Evolutionary conservation across 2,797 vertebrate species (phyloP), one percentile per base, ranked within the genome.

Genomic region (Syngnathus acus): DNA sequence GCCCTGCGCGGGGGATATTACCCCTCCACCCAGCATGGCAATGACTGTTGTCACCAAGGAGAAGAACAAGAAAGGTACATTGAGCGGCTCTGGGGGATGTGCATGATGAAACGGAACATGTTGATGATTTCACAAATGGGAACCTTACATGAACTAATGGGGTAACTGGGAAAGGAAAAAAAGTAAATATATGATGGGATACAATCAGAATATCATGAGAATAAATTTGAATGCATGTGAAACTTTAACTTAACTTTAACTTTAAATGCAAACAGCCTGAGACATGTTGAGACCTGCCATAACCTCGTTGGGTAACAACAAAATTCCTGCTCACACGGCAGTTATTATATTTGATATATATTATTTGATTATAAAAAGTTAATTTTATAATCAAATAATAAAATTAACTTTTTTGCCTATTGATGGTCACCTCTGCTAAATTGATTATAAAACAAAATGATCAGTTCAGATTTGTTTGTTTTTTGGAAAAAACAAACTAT

Each of bases 1-100:
- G 60, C 91, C 92, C 14, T 81, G 83, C 10, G 86, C 87, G 7
- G 91, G 91, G 2, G 92, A 93, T 43, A 85, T 89, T 63, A 88
- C 81, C 16, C 86, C 91, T 9, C 89, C 89, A 0, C 88, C 89
- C 72, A 86, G 90, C 78, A 92, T 93, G 92, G 87, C 90, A 80
- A 93, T 93, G 92, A 93, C 91, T 1, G 91, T 93, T 1, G 90
- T 93, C 74, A 92, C 90, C 73, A 92, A 92, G 84, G 91, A 93
- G 84, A 93, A 93, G 83, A 92, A 93, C 82, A 93, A 93, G 86
- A 93, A 93, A 86, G 92, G 92, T 93, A 68, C 7, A 8, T 16
- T 3, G 5, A 57, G 54, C 7, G 6, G 54, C 13, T 32, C 8
- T 57, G 23, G 23, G 11, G 53, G 53, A 11, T 55, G 11, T 14